Percentiles rank a stretch among this genome's conserved stretches.
These are phyloP conservation scores for Leptinotarsa lineolata DNA, from an alignment of 1,140 invertebrate genomes.

Conservation along the genomic window DNA sequence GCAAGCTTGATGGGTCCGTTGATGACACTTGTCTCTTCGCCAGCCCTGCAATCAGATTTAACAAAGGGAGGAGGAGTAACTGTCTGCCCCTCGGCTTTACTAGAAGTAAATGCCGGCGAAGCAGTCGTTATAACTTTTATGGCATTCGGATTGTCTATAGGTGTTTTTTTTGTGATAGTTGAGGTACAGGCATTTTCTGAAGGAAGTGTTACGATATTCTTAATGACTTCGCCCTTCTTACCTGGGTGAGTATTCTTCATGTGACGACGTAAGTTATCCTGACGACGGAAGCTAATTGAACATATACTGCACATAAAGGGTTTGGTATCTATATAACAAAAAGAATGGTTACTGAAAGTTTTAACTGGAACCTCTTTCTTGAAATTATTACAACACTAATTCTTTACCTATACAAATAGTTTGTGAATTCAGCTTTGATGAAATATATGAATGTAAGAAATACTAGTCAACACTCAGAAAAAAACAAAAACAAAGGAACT, in stretches of 20 bases:
- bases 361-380: no score
- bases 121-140: constrained; percentile 52
- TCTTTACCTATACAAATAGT: no score
- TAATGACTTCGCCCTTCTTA: constrained; percentile 45
- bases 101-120: constrained; percentile 38
- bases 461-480: no score
- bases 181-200: not conserved
- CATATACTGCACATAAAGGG: constrained; percentile 65
- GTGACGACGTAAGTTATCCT: constrained; percentile 68
- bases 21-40: constrained; percentile 37
- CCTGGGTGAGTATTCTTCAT: constrained; percentile 67
- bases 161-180: constrained; percentile 28
- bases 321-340: constrained; percentile 57
- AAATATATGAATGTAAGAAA: no score
- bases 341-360: constrained; percentile 26
- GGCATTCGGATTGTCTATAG: constrained; percentile 52
- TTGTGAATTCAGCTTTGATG: no score
- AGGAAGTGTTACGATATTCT: constrained; percentile 31
- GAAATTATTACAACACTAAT: no score
- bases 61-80: constrained; percentile 28
- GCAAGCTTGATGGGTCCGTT: constrained; percentile 54
- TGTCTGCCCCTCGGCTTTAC: constrained; percentile 29
- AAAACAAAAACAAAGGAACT: no score
- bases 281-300: constrained; percentile 62
- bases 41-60: constrained; percentile 41